These are phyloP conservation scores for Neoscelio sp. DNA, from an alignment of 2,888 invertebrate species.

Conservation along the genomic window DNA sequence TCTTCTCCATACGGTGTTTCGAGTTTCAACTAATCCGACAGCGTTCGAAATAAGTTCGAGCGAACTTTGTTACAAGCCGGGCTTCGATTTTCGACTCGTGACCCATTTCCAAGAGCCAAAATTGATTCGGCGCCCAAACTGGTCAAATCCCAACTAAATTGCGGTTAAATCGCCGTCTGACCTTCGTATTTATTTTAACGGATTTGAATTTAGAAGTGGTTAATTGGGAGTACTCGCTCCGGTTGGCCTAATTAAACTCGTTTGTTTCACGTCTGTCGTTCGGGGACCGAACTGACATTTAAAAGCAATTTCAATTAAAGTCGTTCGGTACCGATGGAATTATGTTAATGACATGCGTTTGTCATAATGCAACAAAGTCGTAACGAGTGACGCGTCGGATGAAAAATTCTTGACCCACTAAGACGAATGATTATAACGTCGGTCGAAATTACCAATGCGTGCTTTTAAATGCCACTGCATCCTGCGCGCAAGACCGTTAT, in stretches of 20 bases:
- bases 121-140: conserved; percentile 25
- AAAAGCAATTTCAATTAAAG: too few relatives aligned
- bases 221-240: not conserved
- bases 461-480: conserved; percentile 50
- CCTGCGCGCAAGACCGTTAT: conserved; percentile 41
- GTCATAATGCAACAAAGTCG: conserved; percentile 7
- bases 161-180: conserved; percentile 8
- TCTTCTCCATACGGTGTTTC: too few relatives aligned
- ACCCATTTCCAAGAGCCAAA: conserved; percentile 51
- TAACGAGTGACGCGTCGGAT: conserved; percentile 13
- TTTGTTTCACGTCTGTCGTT: too few relatives aligned
- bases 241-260: not conserved
- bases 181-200: conserved; percentile 26
- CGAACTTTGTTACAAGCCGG: conserved; percentile 24
- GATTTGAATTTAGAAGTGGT: not conserved
- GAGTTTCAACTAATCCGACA: too few relatives aligned
- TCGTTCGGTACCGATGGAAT: too few relatives aligned
- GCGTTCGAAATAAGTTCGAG: conserved; percentile 14
- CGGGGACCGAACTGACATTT: too few relatives aligned
- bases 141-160: not conserved
- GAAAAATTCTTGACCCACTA: conserved; percentile 65
- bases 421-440: conserved; percentile 59
- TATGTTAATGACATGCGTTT: too few relatives aligned
- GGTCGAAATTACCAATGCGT: conserved; percentile 59
- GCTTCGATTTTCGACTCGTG: conserved; percentile 40